These are phyloP conservation scores for Sinonovacula constricta DNA, from an alignment of 1,140 invertebrate genomes.

Conservation along the genomic window DNA sequence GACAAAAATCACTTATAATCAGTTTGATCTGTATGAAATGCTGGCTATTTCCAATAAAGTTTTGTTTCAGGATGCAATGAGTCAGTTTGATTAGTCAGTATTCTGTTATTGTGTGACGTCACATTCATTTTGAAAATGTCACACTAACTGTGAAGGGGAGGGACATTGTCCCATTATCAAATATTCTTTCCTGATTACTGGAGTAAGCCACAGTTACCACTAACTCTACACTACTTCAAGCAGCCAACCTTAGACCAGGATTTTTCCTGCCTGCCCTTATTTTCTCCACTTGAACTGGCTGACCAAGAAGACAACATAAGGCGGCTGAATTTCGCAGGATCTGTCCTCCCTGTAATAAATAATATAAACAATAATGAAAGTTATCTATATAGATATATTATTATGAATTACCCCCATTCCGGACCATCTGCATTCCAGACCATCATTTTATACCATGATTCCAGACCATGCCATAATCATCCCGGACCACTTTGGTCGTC, in stretches of 20 bases:
- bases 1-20: too few relatives aligned
- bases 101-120: neutral
- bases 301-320: slow-evolving; percentile 86
- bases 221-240: neutral
- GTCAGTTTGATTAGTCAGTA: neutral
- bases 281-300: slow-evolving; percentile 87
- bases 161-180: too few relatives aligned
- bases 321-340: slow-evolving; percentile 89
- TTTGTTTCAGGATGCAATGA: neutral
- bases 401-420: too few relatives aligned
- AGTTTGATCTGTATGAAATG: too few relatives aligned
- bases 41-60: neutral
- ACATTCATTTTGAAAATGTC: neutral
- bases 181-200: neutral
- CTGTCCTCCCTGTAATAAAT: slow-evolving; percentile 87
- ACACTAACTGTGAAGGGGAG: neutral
- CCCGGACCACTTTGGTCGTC: too few relatives aligned
- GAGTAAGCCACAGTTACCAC: neutral
- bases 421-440: neutral
- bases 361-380: neutral
- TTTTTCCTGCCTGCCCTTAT: slow-evolving; percentile 89
- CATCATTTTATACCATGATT: too few relatives aligned
- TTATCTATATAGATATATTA: neutral
- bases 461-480: too few relatives aligned
- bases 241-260: slow-evolving; percentile 85